Evolutionary conservation across 1,140 invertebrate genomes (phyloP), one percentile per base, ranked within the genome.

Genomic region (Periplaneta americana): DNA sequence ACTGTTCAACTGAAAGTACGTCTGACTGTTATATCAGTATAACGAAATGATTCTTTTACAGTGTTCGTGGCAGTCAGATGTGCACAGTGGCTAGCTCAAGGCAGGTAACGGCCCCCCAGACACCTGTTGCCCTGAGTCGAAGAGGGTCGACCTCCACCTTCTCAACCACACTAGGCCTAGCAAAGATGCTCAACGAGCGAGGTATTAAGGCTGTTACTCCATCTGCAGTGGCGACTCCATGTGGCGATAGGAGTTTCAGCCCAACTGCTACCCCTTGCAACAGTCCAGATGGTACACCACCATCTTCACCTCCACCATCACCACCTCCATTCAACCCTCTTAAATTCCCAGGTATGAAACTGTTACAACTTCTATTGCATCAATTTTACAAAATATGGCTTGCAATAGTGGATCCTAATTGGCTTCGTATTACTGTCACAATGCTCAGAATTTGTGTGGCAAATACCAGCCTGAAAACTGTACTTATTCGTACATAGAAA

Each of bases 201-300:
- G 95, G 95, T 39, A 95, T 95, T 77, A 93, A 93, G 86, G 93
- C 93, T 74, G 92, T 92, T 0, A 94, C 92, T 31, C 92, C 92
- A 76, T 94, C 92, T 32, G 91, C 91, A 28, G 86, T 93, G 0
- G 90, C 91, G 39, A 94, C 94, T 1, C 95, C 95, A 1, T 92
- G 90, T 82, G 92, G 91, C 8, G 37, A 57, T 8, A 48, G 78
- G 5, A 82, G 78, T 84, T 92, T 91, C 83, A 93, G 93, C 2
- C 95, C 95, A 8, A 96, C 95, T 0, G 93, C 95, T 0, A 96
- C 95, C 22, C 96, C 96, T 5, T 95, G 94, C 84, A 96, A 96
- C 83, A 96, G 93, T 88, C 93, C 95, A 3, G 92, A 92, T 86
- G 89, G 91, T 83, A 89, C 90, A 86, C 89, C 91, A 22, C 87